phyloP scores from a whole-genome alignment of 2,888 invertebrate species.

The Folsomia candida region DNA sequence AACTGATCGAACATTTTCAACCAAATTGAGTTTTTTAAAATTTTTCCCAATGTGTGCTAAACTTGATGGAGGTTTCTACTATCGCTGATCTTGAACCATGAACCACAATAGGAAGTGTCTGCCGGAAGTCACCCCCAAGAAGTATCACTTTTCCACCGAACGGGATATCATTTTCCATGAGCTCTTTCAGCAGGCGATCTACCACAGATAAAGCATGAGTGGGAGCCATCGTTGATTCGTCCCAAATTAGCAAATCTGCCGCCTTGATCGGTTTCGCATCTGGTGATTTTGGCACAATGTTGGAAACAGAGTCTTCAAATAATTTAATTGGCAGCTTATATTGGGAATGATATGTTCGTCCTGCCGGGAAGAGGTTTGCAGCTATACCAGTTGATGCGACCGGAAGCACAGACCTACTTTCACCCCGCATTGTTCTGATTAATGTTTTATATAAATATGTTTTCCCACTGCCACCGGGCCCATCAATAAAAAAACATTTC shows the following conservation, averaged over 20 bases:
- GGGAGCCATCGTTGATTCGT: too few relatives aligned
- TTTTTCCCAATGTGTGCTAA: slow-evolving; percentile 17
- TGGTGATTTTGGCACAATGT: slow-evolving; percentile 24
- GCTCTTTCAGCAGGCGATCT: slow-evolving; percentile 22
- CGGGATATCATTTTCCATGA: slow-evolving; percentile 8
- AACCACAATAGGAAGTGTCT: slow-evolving; percentile 30
- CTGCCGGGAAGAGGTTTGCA: slow-evolving; percentile 43
- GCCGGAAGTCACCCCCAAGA: too few relatives aligned
- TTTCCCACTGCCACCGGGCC: too few relatives aligned
- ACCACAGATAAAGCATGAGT: slow-evolving; percentile 29
- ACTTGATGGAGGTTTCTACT: slow-evolving; percentile 24
- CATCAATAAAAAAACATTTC: too few relatives aligned
- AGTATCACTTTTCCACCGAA: slow-evolving; percentile 40
- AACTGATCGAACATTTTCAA: slow-evolving; percentile 28
- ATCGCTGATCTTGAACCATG: slow-evolving; percentile 17
- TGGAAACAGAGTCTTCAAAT: slow-evolving; percentile 36
- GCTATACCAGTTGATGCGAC: too few relatives aligned
- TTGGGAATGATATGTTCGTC: too few relatives aligned
- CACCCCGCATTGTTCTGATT: too few relatives aligned
- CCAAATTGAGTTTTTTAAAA: slow-evolving; percentile 24
- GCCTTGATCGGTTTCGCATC: slow-evolving; percentile 31
- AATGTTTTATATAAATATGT: too few relatives aligned
- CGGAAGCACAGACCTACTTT: slow-evolving; percentile 45
- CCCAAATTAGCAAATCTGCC: too few relatives aligned
- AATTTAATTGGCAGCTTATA: slow-evolving; percentile 46